These are phyloP conservation scores for Eciton burchellii DNA, from an alignment of 1,140 invertebrate genomes.

Conservation along the genomic window DNA sequence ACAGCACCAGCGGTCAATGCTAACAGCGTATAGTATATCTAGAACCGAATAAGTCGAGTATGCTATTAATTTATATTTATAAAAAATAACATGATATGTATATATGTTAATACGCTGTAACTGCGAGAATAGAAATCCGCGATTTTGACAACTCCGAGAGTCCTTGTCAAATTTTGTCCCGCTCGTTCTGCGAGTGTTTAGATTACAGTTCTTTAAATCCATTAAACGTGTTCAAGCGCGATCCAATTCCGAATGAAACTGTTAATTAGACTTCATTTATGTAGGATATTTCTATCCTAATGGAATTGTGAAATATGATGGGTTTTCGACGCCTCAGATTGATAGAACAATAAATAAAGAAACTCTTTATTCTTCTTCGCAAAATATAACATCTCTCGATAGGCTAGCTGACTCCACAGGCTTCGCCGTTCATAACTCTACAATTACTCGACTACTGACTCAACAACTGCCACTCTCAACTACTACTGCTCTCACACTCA, in stretches of 20 bases:
- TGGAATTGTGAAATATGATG: too few species aligned
- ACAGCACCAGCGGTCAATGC: conserved; percentile 81
- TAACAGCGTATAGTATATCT: conserved; percentile 85
- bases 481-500: too few species aligned
- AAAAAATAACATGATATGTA: neutral
- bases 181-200: neutral
- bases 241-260: neutral
- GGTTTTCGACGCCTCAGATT: too few species aligned
- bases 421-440: too few species aligned
- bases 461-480: too few species aligned
- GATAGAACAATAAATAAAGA: too few species aligned
- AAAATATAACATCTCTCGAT: too few species aligned
- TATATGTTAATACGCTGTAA: neutral
- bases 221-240: neutral
- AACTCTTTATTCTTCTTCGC: too few species aligned
- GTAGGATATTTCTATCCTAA: too few species aligned
- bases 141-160: neutral
- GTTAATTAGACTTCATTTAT: conserved; percentile 6
- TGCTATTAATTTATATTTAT: conserved; percentile 14
- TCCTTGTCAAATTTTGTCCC: neutral
- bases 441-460: too few species aligned
- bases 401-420: too few species aligned
- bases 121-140: neutral
- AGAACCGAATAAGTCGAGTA: conserved; percentile 64
- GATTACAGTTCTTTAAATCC: neutral